A percentile compares a stretch with the other conserved stretches of the same genome.
These are phyloP conservation scores for Parapsyche elsis DNA, from an alignment of 1,140 invertebrate species.

Conservation along the genomic window DNA sequence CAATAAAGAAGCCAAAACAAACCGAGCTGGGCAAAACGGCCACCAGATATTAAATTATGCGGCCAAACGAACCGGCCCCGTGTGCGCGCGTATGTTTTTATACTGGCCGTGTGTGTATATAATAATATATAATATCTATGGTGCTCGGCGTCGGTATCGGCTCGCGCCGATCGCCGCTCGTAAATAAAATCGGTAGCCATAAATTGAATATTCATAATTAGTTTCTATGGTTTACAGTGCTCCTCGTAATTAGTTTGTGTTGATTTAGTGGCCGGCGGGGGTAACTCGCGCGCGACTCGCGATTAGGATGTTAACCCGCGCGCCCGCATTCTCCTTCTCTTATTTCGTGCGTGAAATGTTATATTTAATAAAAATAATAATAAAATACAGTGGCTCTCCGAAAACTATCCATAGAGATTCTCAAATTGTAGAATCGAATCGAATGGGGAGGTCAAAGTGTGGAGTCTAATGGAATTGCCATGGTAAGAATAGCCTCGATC, in stretches of 20 bases:
- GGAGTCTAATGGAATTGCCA: too few species aligned
- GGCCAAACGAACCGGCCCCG: background rate
- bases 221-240: constrained; percentile 55
- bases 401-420: too few species aligned
- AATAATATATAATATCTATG: too few species aligned
- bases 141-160: constrained; percentile 44
- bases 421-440: too few species aligned
- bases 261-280: constrained; percentile 43
- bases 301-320: constrained; percentile 35
- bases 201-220: constrained; percentile 57
- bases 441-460: too few species aligned
- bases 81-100: too few species aligned
- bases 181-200: constrained; percentile 55
- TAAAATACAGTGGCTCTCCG: too few species aligned
- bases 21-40: constrained; percentile 24
- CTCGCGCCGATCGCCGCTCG: constrained; percentile 50
- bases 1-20: constrained; percentile 53
- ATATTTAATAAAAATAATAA: background rate
- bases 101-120: too few species aligned
- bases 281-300: constrained; percentile 2
- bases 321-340: background rate
- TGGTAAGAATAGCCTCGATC: too few species aligned
- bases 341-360: too few species aligned
- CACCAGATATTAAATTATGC: constrained; percentile 55
- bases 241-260: constrained; percentile 54